Evolutionary conservation across 2,888 invertebrate genomes (phyloP), one percentile per base, ranked within the genome.

Genomic region (Agriopis marginaria): DNA sequence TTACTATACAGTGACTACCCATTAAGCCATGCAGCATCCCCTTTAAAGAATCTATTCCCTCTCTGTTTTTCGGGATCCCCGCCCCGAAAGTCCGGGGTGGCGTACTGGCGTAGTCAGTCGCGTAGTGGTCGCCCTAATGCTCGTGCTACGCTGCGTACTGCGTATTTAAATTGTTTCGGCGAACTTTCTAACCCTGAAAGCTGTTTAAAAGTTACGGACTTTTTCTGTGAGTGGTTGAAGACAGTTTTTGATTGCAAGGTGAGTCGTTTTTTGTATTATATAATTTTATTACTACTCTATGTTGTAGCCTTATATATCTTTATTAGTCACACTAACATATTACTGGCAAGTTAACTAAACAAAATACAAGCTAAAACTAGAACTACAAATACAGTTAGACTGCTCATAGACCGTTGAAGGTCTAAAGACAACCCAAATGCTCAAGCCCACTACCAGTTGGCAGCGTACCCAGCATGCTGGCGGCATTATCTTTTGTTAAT

Each of bases 31-130:
- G 63, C 66, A 65, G 59, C 72, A 71, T 73, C 73, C 75, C 68
- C 58, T 67, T 66, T 68, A 58, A 50, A 69, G 80, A 76, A 71
- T 80, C 82, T 75, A 80, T 84, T 79, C 86, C 85, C 85, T 45
- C 82, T 72, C 82, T 78, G 73, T 65, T 71, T 79, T 81, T 68
- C 65, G 77, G 82, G 72, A 32, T 82, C 81, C 74, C 81, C 85
- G 81, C 86, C 86, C 86, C 81, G 75, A 77, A 74, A 72, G 59
- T 76, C 71, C 44, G 65, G 72, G 61, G 50, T 62, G 49, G 53
- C 32, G 17, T 61, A 42, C 51, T 45, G 62, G 62, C 53, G 62
- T 61, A 40, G 42, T 85, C 84, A 78, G 79, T 76, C 75, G 75
- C 23, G 32, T 55, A 44, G 44, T 23, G 70, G 61, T 67, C 60